Conservation (phyloP, 2,113 vertebrate species). For the Bombycilla garrulus region DNA sequence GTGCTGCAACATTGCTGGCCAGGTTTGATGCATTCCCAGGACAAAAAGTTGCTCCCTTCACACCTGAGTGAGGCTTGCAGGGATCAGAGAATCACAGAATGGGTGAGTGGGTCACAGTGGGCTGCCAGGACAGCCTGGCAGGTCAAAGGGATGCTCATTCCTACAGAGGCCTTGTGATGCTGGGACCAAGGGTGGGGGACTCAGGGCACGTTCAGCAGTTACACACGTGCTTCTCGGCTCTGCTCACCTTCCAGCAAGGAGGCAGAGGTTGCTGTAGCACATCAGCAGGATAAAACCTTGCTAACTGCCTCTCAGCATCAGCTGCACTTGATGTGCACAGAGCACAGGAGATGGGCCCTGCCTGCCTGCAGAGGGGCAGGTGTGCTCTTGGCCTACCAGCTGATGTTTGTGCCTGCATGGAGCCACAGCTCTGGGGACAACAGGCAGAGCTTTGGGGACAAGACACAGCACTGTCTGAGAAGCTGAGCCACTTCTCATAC, state of each 20-base stretch:
- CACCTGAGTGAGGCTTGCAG: background rate
- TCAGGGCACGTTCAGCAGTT: background rate
- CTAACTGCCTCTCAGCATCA: background rate
- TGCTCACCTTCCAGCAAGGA: background rate
- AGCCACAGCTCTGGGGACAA: background rate
- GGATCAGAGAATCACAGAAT: background rate
- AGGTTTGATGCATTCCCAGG: background rate
- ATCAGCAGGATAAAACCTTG: background rate
- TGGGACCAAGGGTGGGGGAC: background rate
- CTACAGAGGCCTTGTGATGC: background rate
- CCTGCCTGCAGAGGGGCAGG: background rate
- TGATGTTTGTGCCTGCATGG: background rate
- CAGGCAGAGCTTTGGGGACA: background rate
- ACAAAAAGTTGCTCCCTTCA: background rate
- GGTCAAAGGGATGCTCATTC: background rate
- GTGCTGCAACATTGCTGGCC: background rate
- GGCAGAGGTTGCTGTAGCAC: background rate
- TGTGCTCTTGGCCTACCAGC: fast-evolving
- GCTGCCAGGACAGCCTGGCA: background rate
- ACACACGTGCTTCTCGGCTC: fast-evolving
- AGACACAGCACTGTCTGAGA: background rate
- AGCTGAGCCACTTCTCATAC: background rate
- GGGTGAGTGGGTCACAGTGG: background rate
- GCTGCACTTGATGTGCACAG: background rate
- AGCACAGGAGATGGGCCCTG: background rate